These are phyloP conservation scores for Cuculus canorus DNA, from an alignment of 2,797 vertebrate species.

Conservation along the genomic window DNA sequence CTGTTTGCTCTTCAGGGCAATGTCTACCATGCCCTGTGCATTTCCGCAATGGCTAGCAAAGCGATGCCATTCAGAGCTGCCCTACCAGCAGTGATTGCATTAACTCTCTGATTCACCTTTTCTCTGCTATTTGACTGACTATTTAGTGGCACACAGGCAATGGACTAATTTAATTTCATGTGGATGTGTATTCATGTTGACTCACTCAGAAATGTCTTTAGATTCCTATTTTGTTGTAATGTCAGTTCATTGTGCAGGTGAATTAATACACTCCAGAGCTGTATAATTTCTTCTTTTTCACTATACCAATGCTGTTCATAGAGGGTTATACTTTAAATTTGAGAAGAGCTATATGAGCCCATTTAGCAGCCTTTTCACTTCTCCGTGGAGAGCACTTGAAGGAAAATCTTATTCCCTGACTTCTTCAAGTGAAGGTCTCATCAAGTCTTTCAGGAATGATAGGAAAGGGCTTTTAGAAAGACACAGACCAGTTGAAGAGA, in stretches of 20 bases:
- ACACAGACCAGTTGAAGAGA: not conserved
- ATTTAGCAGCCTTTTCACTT: slow-evolving; percentile 61
- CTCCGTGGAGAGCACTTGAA: slow-evolving; percentile 20
- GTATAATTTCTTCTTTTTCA: not conserved
- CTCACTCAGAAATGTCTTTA: slow-evolving; percentile 9
- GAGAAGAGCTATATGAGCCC: slow-evolving; percentile 57
- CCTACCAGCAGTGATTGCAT: not conserved
- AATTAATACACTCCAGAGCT: slow-evolving; percentile 26
- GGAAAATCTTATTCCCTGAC: slow-evolving; percentile 23
- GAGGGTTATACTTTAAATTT: slow-evolving; percentile 54
- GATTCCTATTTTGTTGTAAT: not conserved
- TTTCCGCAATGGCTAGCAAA: not conserved
- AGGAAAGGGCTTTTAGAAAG: slow-evolving; percentile 27
- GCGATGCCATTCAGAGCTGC: not conserved
- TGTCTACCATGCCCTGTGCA: not conserved
- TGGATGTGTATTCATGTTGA: slow-evolving; percentile 8
- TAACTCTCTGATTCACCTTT: not conserved
- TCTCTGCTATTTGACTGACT: not conserved
- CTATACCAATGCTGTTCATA: slow-evolving; percentile 35
- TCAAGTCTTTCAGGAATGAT: slow-evolving; percentile 7
- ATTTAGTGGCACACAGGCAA: not conserved
- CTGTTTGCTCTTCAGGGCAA: not conserved
- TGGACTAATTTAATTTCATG: slow-evolving; percentile 9
- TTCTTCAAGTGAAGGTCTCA: not conserved
- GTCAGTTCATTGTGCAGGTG: slow-evolving; percentile 23